Evolutionary conservation across 92 coral and sea anemone genomes (phyloP).

Genomic region (Micromussa lordhowensis): DNA sequence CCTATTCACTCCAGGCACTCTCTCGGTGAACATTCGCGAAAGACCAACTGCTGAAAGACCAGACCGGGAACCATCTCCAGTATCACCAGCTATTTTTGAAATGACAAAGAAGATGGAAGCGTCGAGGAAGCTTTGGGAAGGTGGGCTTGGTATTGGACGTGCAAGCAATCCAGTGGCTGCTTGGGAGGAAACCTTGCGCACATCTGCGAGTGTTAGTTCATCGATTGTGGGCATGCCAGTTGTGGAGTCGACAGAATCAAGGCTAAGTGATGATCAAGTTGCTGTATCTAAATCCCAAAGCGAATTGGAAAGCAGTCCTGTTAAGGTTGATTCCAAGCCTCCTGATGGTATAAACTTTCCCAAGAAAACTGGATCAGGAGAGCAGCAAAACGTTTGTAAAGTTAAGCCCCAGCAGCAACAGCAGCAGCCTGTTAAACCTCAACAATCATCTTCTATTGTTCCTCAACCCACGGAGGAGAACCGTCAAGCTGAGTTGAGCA

Average conservation of each 20-base stretch:
- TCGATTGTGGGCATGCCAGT: constrained; percentile 60
- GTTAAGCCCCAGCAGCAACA: constrained; percentile 99
- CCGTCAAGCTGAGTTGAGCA: constrained; percentile 64
- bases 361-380: constrained; percentile 84
- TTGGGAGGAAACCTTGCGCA: constrained; percentile 65
- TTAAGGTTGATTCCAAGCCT: constrained; percentile 77
- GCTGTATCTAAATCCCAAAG: constrained; percentile 60
- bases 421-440: constrained; percentile 81
- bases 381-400: constrained; percentile 96
- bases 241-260: constrained; percentile 57
- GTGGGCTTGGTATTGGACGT: constrained; percentile 43
- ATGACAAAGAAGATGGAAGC: constrained; percentile 86
- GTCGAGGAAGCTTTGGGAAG: constrained; percentile 86
- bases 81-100: constrained; percentile 78
- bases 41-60: constrained; percentile 70
- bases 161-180: constrained; percentile 45
- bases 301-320: constrained; percentile 65
- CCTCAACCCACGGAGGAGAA: constrained; percentile 71
- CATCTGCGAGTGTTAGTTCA: constrained; percentile 55
- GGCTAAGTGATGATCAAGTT: constrained; percentile 60
- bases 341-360: constrained; percentile 67
- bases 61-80: constrained; percentile 82
- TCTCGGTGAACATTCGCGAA: constrained; percentile 76
- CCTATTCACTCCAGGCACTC: constrained; percentile 68
- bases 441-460: constrained; percentile 64